Percentiles rank a stretch among this genome's conserved stretches.
Evolutionary conservation across 2,888 invertebrate species (phyloP).

Genomic region (Mycalesis mineus): DNA sequence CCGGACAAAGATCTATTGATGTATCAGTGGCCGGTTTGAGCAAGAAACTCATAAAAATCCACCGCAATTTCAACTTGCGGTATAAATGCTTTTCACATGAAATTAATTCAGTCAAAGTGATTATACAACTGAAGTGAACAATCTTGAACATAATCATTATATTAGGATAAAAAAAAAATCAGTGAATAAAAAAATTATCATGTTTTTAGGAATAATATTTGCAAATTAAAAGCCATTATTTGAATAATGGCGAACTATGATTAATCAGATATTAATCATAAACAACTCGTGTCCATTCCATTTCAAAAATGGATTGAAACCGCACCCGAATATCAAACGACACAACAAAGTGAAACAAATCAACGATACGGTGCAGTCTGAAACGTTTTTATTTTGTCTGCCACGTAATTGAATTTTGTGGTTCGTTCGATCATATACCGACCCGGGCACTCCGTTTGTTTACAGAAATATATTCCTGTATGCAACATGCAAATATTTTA

Average conservation of each 20-base stretch:
- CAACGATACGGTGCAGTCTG: constrained; percentile 58
- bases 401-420: constrained; percentile 73
- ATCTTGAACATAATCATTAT: too few relatives aligned
- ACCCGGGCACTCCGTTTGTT: constrained; percentile 26
- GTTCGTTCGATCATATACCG: constrained; percentile 56
- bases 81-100: too few relatives aligned
- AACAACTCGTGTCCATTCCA: constrained; percentile 4
- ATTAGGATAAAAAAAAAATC: too few relatives aligned
- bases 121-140: too few relatives aligned
- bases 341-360: constrained; percentile 66
- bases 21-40: too few relatives aligned
- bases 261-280: neutral
- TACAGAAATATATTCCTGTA: constrained; percentile 25
- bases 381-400: constrained; percentile 70
- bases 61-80: too few relatives aligned
- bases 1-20: too few relatives aligned
- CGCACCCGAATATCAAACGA: constrained; percentile 34
- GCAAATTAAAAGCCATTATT: neutral
- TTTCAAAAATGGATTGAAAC: constrained; percentile 17
- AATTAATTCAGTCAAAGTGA: too few relatives aligned
- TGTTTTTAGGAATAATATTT: too few relatives aligned
- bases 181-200: too few relatives aligned
- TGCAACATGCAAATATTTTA: constrained; percentile 24
- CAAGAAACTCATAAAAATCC: too few relatives aligned
- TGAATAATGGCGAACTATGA: neutral